Conservation (phyloP, 2,888 invertebrate genomes). For the Rhaphigaster nebulosa region DNA sequence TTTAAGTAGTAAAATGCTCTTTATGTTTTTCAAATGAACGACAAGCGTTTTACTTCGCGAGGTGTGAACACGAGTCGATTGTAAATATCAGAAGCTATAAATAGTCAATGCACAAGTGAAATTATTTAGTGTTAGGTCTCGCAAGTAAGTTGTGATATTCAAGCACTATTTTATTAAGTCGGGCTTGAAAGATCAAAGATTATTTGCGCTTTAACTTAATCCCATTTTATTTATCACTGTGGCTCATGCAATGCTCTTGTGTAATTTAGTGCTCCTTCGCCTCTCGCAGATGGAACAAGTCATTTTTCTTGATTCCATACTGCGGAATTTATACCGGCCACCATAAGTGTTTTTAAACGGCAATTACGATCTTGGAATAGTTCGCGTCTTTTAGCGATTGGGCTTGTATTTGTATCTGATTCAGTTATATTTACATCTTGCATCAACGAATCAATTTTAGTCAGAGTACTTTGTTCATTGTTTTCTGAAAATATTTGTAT, state of each 20-base stretch:
- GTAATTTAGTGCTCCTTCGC: not conserved
- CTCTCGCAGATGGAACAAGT: not conserved
- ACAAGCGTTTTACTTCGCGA: not conserved
- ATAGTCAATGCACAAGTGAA: not conserved
- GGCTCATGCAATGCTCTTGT: not conserved
- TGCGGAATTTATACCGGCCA: not conserved
- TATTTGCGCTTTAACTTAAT: constrained; percentile 19
- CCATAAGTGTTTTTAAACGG: not conserved
- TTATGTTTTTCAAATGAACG: no score
- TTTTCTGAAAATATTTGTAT: not conserved
- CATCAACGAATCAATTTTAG: not conserved
- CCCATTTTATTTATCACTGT: not conserved
- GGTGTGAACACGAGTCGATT: not conserved
- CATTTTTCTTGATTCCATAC: constrained; percentile 18
- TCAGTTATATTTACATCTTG: not conserved
- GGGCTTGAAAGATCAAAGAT: constrained; percentile 32
- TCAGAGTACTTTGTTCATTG: not conserved
- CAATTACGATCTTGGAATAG: not conserved
- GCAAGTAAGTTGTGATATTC: not conserved
- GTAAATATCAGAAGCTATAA: not conserved
- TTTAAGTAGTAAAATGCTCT: no score
- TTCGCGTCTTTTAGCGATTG: not conserved
- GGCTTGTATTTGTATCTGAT: not conserved
- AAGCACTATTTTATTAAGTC: constrained; percentile 6
- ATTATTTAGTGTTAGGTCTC: not conserved